A percentile compares a stretch with the other conserved stretches of the same genome.
These are phyloP conservation scores for Danio aesculapii DNA, from an alignment of 2,797 vertebrate genomes.

Conservation along the genomic window DNA sequence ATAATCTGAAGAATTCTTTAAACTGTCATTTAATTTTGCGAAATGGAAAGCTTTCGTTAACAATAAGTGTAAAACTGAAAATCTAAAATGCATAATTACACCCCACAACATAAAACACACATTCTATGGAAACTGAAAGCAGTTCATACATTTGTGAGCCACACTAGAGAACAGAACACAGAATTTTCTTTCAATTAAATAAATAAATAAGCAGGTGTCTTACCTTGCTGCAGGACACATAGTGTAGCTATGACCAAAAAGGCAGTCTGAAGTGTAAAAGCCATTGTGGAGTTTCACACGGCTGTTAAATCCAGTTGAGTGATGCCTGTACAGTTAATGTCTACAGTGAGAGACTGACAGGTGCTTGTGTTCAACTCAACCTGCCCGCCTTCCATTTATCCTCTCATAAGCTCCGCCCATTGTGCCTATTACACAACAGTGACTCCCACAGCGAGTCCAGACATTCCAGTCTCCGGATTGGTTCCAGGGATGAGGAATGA, in stretches of 20 bases:
- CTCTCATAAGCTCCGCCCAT: neutral
- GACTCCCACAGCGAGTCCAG: neutral
- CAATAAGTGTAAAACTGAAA: too few species aligned
- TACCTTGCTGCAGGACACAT: constrained; percentile 82
- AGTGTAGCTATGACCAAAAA: constrained; percentile 73
- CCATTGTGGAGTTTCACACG: constrained; percentile 63
- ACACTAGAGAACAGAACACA: too few species aligned
- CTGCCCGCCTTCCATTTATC: constrained; percentile 70
- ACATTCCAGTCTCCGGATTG: neutral
- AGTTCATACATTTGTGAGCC: too few species aligned
- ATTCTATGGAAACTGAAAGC: neutral
- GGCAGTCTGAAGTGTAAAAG: constrained; percentile 58
- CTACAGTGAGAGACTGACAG: constrained; percentile 64
- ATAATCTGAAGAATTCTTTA: too few species aligned
- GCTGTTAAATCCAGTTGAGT: constrained; percentile 42
- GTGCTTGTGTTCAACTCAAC: constrained; percentile 70
- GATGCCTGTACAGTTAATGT: constrained; percentile 14
- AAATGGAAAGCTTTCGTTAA: too few species aligned
- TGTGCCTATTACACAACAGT: neutral
- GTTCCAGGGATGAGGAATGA: neutral
- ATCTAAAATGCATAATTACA: neutral
- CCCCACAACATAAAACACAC: neutral
- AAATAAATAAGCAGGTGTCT: constrained; percentile 57
- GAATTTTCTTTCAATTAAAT: neutral
- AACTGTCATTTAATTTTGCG: too few species aligned